A percentile compares a stretch with the other conserved stretches of the same genome.
phyloP scores from a whole-genome alignment of 2,797 vertebrate genomes.

The Lithobates sylvaticus region DNA sequence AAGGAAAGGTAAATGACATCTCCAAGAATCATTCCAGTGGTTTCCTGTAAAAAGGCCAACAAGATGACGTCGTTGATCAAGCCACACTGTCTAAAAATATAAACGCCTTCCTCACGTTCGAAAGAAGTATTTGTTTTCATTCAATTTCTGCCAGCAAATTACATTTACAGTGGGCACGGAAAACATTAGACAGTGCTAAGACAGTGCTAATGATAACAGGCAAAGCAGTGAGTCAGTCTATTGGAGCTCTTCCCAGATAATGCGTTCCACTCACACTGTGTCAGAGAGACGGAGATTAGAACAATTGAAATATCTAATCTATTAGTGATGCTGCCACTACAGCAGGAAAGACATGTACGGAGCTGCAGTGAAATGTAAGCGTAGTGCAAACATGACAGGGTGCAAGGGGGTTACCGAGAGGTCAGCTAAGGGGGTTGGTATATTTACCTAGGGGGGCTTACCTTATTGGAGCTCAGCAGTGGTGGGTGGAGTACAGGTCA shows the following conservation, averaged over 20 bases:
- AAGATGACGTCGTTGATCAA: not conserved
- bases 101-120: not conserved
- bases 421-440: no score
- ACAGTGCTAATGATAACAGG: slow-evolving; percentile 37
- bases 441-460: no score
- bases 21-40: not conserved
- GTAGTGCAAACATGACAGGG: no score
- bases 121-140: slow-evolving; percentile 8
- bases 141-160: slow-evolving; percentile 28
- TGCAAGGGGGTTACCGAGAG: no score
- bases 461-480: no score
- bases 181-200: no score
- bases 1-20: not conserved
- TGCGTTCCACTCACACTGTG: slow-evolving; percentile 56
- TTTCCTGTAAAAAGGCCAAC: not conserved
- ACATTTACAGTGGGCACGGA: slow-evolving; percentile 8
- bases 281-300: slow-evolving; percentile 9
- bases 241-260: slow-evolving; percentile 50
- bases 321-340: slow-evolving; percentile 17
- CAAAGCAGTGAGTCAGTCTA: slow-evolving; percentile 18
- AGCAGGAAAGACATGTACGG: no score
- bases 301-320: slow-evolving; percentile 11
- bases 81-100: not conserved
- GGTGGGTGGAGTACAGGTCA: no score
- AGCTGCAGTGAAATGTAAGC: no score